Base-by-base conservation (phyloP, 2,888 invertebrate genomes). In the Nephrotoma flavescens region DNA sequence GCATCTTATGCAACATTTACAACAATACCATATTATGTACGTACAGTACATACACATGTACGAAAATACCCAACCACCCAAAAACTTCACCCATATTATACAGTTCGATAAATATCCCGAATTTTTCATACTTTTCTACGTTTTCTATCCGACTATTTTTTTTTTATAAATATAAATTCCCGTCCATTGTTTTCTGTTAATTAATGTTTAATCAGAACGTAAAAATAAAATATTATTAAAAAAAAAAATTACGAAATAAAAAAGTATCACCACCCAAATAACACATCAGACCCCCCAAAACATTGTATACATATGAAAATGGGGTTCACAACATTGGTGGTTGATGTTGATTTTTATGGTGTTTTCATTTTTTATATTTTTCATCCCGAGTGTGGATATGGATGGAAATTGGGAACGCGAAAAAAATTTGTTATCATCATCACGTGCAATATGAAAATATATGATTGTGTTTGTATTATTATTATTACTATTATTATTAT, bases 161-260 rank as follows among this genome's bases (percentile, higher is more conserved):
- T 41, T 83, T 47, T 83, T 71, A 31, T 4, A 71, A 71, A 31
- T 71, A 31, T 84, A 84, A 42, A 84, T 84, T 84, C 47, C 45
- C 86, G 86, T 86, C 86, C 45, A 86, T 86, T 86, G 86, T 86
- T 86, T 71, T 86, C 45, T 86, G 86, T 86, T 86, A 86, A 86
- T 86, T 86, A 86, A 86, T 86, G 86, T 86, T 86, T 86, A 86
- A 86, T 86, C 86, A 86, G 86, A 86, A 86, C 86, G 86, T 47
- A 45, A 86, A 86, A 86, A 86, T 42, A 84, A 41, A 84, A 71
- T 71, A 71, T 71, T 71, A 71, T 15, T 15, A 52, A 52, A 52
- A 52, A 52, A 52, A 7, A 71, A 71, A n/a, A n/a, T n/a, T 31
- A 19, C 15, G 9, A 71, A 71, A 71, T 71, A 71, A 71, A 71